Conservation (phyloP, 2,113 vertebrate genomes). For the Nycticorax nycticorax region DNA sequence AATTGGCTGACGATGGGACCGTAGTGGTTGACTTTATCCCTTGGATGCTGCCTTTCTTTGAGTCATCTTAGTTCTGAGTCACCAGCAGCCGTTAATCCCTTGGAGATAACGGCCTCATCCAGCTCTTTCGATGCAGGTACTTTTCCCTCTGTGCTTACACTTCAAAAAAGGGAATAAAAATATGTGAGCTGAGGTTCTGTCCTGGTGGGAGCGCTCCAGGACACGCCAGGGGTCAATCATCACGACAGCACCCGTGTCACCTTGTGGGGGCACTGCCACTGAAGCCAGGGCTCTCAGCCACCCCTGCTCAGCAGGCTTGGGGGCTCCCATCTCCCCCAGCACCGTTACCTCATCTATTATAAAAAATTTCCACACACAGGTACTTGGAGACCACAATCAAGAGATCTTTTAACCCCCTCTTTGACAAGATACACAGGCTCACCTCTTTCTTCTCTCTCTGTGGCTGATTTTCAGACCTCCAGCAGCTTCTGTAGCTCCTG, state of each 20-base stretch:
- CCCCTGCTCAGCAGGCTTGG: fast-evolving
- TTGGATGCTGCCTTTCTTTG: constrained; percentile 34
- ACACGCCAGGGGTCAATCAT: fast-evolving
- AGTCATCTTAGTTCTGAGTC: constrained; percentile 50
- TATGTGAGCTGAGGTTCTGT: background rate
- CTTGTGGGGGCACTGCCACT: background rate
- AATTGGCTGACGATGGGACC: background rate
- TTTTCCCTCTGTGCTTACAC: background rate
- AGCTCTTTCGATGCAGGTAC: background rate
- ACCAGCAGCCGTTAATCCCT: constrained; percentile 28
- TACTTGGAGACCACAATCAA: background rate
- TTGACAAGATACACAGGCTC: background rate
- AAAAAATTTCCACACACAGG: background rate
- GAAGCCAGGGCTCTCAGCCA: background rate
- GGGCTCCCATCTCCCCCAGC: background rate
- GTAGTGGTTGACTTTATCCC: constrained; percentile 10
- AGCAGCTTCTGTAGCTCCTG: background rate
- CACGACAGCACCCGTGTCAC: background rate
- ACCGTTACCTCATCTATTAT: background rate
- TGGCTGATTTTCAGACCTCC: background rate
- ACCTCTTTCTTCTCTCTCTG: background rate
- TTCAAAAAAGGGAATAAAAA: background rate
- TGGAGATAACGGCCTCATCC: background rate
- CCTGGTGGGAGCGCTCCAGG: background rate
- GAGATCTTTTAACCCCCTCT: background rate